A percentile compares a stretch with the other conserved stretches of the same genome.
Evolutionary conservation across 2,888 invertebrate species (phyloP).

Genomic region (Nycteola revayana): DNA sequence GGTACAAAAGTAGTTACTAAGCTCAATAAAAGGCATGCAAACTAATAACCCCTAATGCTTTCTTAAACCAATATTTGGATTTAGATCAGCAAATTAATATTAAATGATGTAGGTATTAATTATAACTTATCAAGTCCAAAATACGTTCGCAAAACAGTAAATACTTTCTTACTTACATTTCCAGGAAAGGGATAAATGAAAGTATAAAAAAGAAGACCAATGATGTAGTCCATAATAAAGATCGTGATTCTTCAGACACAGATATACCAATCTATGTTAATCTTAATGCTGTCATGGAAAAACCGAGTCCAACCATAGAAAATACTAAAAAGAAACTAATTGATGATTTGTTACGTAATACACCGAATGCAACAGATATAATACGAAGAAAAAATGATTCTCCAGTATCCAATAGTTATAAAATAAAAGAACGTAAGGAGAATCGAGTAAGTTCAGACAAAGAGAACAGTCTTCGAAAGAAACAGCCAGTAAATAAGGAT

Average conservation of each 20-base stretch:
- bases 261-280: constrained; percentile 45
- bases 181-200: constrained; percentile 26
- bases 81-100: background rate
- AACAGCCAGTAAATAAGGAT: constrained; percentile 25
- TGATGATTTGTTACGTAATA: constrained; percentile 11
- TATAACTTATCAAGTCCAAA: background rate
- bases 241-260: constrained; percentile 27
- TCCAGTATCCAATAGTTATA: constrained; percentile 1
- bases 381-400: no score
- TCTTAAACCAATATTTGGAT: background rate
- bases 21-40: no score
- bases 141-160: constrained; percentile 6
- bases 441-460: constrained; percentile 17
- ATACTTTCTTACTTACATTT: constrained; percentile 22
- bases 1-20: background rate
- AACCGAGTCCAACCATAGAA: constrained; percentile 4
- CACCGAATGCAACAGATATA: no score
- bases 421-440: constrained; percentile 11
- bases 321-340: constrained; percentile 14
- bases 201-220: constrained; percentile 7
- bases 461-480: constrained; percentile 20
- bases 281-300: constrained; percentile 29
- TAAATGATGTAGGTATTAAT: background rate
- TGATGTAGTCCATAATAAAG: constrained; percentile 1
- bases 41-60: no score